A percentile compares a stretch with the other conserved stretches of the same genome.
These are phyloP conservation scores for Ceyx margarethae DNA, from an alignment of 2,113 vertebrate species.

Conservation along the genomic window DNA sequence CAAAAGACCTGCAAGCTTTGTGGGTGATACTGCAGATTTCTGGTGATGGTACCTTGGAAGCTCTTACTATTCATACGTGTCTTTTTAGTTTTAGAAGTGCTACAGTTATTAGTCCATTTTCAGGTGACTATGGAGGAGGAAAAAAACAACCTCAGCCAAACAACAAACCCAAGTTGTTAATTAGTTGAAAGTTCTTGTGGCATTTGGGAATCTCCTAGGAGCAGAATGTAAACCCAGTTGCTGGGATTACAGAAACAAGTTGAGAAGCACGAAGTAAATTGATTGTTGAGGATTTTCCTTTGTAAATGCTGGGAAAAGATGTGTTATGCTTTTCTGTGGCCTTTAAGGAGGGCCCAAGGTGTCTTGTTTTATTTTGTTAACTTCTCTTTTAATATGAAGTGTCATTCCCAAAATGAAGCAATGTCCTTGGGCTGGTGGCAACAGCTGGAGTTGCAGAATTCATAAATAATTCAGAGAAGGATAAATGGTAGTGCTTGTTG, in stretches of 20 bases:
- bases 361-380: neutral
- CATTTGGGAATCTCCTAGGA: neutral
- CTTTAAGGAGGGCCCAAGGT: neutral
- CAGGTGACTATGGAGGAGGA: neutral
- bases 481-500: conserved; percentile 6
- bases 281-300: neutral
- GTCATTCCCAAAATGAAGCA: conserved; percentile 46
- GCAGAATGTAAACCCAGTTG: neutral
- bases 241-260: conserved; percentile 1
- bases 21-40: neutral
- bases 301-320: neutral
- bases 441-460: conserved; percentile 59
- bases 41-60: neutral
- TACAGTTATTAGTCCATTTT: neutral
- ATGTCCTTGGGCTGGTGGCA: conserved; percentile 60
- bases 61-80: neutral
- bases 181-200: neutral
- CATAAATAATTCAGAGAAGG: conserved; percentile 63
- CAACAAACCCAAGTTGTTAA: neutral
- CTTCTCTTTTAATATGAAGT: conserved; percentile 23
- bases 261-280: neutral
- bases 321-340: neutral
- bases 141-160: neutral
- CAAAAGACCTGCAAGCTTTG: neutral
- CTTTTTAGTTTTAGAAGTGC: neutral